A percentile compares a stretch with the other conserved stretches of the same genome.
These are phyloP conservation scores for Erethizon dorsatum DNA, from an alignment of 2,797 vertebrate species.

Conservation along the genomic window DNA sequence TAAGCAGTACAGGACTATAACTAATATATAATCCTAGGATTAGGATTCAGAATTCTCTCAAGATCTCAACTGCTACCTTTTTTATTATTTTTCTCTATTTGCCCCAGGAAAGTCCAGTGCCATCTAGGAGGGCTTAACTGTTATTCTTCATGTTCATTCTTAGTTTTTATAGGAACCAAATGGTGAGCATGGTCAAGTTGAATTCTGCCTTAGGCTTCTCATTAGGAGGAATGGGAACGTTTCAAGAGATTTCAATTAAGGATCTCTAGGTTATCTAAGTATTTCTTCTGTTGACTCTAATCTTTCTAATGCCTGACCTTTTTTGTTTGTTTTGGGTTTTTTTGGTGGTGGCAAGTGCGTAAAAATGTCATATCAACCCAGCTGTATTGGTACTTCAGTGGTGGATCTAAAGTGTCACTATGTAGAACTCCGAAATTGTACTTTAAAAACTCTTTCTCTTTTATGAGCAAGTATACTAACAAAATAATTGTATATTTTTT, in stretches of 20 bases:
- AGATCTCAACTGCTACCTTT: neutral
- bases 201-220: neutral
- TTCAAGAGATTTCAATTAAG: neutral
- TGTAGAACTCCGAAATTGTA: constrained; percentile 8
- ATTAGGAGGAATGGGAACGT: neutral
- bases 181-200: neutral
- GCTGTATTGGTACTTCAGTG: neutral
- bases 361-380: constrained; percentile 26
- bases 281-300: neutral
- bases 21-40: neutral
- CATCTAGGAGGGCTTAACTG: neutral
- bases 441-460: neutral
- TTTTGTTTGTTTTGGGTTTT: neutral
- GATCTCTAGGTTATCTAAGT: neutral
- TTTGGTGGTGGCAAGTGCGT: neutral
- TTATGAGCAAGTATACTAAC: constrained; percentile 41
- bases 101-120: neutral
- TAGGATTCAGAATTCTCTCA: constrained; percentile 23
- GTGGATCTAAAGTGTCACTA: neutral
- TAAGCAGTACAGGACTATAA: neutral
- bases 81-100: too few relatives aligned
- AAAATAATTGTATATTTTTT: neutral
- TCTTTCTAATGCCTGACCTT: neutral
- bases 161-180: constrained; percentile 37
- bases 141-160: neutral